Evolutionary conservation across 2,797 vertebrate genomes (phyloP).

Genomic region (Caiman crocodilus): DNA sequence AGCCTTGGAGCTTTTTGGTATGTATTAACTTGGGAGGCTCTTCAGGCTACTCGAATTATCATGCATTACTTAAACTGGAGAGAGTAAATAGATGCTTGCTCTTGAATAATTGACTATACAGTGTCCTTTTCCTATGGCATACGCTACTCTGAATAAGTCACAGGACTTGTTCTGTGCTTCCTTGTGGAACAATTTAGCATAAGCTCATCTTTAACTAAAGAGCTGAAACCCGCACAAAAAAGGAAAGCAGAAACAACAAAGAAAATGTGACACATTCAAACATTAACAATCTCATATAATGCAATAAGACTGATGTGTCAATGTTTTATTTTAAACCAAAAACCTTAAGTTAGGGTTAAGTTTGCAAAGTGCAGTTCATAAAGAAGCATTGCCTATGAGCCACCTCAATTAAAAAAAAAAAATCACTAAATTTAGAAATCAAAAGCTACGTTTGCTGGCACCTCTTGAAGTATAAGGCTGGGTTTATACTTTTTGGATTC

Average conservation of each 20-base stretch:
- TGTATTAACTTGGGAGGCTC: not conserved
- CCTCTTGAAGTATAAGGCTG: too few relatives aligned
- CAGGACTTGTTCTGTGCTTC: not conserved
- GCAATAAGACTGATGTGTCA: too few relatives aligned
- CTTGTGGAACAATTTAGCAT: not conserved
- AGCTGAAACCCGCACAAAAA: not conserved
- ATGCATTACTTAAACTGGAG: not conserved
- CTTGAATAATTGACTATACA: not conserved
- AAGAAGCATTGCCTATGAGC: not conserved
- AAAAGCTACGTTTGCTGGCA: too few relatives aligned
- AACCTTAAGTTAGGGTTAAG: not conserved
- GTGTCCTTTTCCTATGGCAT: not conserved
- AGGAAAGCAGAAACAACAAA: not conserved
- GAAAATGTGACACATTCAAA: too few relatives aligned
- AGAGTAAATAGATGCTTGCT: not conserved
- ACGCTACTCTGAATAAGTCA: not conserved
- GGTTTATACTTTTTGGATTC: not conserved
- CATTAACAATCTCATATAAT: too few relatives aligned
- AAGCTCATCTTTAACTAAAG: not conserved
- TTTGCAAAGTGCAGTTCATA: not conserved
- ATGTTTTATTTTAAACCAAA: not conserved
- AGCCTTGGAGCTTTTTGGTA: not conserved
- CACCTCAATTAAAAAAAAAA: too few relatives aligned
- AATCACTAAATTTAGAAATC: too few relatives aligned
- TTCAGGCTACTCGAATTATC: not conserved